phyloP scores from a whole-genome alignment of 2,113 vertebrate genomes.

The Siphamia tubifer region DNA sequence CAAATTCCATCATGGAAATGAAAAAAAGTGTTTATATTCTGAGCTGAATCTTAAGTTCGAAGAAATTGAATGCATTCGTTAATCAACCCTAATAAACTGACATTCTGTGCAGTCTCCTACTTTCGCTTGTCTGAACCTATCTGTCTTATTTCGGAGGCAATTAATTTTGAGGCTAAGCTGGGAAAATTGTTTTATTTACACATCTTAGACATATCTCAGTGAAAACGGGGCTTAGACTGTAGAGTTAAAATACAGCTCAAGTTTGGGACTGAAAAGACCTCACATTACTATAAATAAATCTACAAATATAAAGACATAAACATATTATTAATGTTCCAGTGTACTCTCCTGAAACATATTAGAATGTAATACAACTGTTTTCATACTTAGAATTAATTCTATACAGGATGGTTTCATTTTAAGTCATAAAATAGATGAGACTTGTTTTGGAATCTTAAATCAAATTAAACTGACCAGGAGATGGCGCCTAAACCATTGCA shows the following conservation, averaged over 20 bases:
- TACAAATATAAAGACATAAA: neutral
- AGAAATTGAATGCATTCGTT: slow-evolving; percentile 33
- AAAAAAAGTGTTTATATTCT: slow-evolving; percentile 2
- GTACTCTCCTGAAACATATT: neutral
- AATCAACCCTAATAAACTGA: slow-evolving; percentile 15
- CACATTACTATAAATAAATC: neutral
- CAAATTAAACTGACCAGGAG: slow-evolving; percentile 45
- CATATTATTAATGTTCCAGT: neutral
- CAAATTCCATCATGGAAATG: slow-evolving; percentile 25
- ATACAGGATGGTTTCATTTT: no score
- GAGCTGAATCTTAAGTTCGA: slow-evolving; percentile 27
- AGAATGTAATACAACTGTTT: no score
- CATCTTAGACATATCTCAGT: slow-evolving; percentile 6
- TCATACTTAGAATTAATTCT: no score
- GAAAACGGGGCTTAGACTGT: neutral
- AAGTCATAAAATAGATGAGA: neutral
- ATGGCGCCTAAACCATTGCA: slow-evolving; percentile 50
- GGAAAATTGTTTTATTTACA: slow-evolving; percentile 39
- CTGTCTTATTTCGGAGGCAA: slow-evolving; percentile 25
- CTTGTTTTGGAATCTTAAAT: neutral
- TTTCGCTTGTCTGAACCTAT: slow-evolving; percentile 33
- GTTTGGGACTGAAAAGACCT: neutral
- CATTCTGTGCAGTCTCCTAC: slow-evolving; percentile 15
- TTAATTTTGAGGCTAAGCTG: slow-evolving; percentile 25
- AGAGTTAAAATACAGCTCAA: slow-evolving; percentile 2